These are phyloP conservation scores for Neomorphus geoffroyi DNA, from an alignment of 2,797 vertebrate genomes.

Conservation along the genomic window DNA sequence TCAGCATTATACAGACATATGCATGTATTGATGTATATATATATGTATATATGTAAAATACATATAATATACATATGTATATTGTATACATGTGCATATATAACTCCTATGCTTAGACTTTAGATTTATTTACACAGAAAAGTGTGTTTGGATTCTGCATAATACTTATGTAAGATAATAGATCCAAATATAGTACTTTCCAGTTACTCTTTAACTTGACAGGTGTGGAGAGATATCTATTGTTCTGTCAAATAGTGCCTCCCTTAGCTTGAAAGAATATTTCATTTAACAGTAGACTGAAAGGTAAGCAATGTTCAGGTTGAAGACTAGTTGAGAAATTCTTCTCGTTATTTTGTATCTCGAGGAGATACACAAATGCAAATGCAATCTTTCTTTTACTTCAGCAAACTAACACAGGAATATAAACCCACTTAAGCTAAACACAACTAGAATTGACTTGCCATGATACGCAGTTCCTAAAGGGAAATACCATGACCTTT, in stretches of 20 bases:
- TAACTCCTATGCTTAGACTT: slow-evolving; percentile 35
- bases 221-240: slow-evolving; percentile 35
- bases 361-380: slow-evolving; percentile 27
- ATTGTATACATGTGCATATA: not conserved
- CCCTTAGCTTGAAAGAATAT: not conserved
- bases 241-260: slow-evolving; percentile 50
- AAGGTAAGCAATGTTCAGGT: not conserved
- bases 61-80: not conserved
- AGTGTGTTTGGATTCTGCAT: slow-evolving; percentile 49
- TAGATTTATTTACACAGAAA: slow-evolving; percentile 55
- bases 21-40: not conserved
- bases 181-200: slow-evolving; percentile 45
- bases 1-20: not conserved
- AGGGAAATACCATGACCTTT: not conserved
- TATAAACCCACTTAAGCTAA: slow-evolving; percentile 43
- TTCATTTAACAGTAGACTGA: not conserved
- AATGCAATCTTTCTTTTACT: slow-evolving; percentile 17
- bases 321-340: not conserved
- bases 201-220: slow-evolving; percentile 57
- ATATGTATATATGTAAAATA: not conserved
- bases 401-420: not conserved
- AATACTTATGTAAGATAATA: slow-evolving; percentile 51
- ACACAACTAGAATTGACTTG: slow-evolving; percentile 1
- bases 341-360: not conserved
- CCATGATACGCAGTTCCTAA: not conserved